Base-by-base conservation (phyloP, 2,888 invertebrate species). In the Balanococcus diminutus region DNA sequence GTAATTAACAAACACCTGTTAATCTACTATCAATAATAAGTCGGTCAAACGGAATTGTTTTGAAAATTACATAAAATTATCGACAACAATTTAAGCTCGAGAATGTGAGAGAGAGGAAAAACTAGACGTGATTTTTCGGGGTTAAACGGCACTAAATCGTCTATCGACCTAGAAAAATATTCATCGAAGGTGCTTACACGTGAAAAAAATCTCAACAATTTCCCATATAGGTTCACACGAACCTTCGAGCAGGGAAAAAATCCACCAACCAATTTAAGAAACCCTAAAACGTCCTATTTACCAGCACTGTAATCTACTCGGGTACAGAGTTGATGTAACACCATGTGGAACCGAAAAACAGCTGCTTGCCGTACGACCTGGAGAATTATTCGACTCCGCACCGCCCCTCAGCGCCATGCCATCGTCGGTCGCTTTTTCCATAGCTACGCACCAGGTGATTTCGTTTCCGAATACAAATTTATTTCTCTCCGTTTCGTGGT, bases 271-370 rank as follows among this genome's bases (percentile, higher is more conserved):
- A 56, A 72, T 39, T 84, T 84, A 84, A 84, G 84, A 75, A 84
- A 72, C 84, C 84, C 84, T 84, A 84, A 67, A 72, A 72, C 84
- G 84, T 84, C 39, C 39, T 28, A 36, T 32, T 83, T 75, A 75
- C 72, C 28, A 42, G 19, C 19, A 39, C 11, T 16, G 79, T 84
- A 79, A 84, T 84, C 72, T 25, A 84, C 46, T 46, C 16, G 22
- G 51, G 28, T 42, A 75, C 39, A 46, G 19, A 84, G 84, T 46
- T 67, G 75, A 75, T 84, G 84, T 84, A 84, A 84, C 84, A 75
- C 84, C 84, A 84, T 84, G 75, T 84, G 84, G 72, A 84, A 84
- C 46, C 75, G 75, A 72, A 84, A 84, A 84, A 84, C 75, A 75
- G 75, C 75, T 75, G 75, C 75, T 75, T 19, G n/a, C 75, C 75